Base-by-base conservation (phyloP, 2,888 invertebrate genomes). In the Drosophila kuntzei region DNA sequence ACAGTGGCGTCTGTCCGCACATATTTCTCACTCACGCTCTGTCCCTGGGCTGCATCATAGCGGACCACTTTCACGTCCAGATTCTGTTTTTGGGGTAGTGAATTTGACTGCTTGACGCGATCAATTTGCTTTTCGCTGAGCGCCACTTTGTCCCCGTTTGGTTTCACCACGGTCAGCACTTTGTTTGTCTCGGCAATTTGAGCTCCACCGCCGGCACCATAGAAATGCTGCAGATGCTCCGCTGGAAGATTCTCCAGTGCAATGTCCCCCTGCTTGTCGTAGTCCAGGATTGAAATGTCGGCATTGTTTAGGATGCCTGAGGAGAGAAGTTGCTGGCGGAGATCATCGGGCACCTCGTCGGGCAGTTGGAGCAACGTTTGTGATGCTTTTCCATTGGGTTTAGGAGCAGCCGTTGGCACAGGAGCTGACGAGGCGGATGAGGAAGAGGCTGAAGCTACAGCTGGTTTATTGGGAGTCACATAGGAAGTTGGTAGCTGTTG, bases 291-390 rank as follows among this genome's bases (percentile, higher is more conserved):
- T 77, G 97, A 97, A 66, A 97, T 97, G 82, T 97, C 96, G 44
- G 97, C 97, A 88, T 97, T 96, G 79, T 96, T 96, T 59, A 97
- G 93, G 80, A 97, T 97, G 37, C 97, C 97, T 0, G 97, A 97
- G 50, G 96, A 95, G 46, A 97, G 92, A 5, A 97, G 92, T 86
- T 97, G 97, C 89, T 96, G 94, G 39, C 97, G 94, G 46, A 97
- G 93, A 82, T 97, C 97, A 76, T 97, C 97, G 4, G 97, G 97
- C 6, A 97, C 97, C 93, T 97, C 97, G 84, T 97, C 97, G 11
- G 97, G 97, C 43, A 97, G 92, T 79, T 94, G 93, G 76, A 95
- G 94, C 8, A 89, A 65, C 5, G 84, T 85, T 58, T 91, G 86
- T 4, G 91, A 77, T 43, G 89, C 72, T 58, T 90, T 73, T 62